These are phyloP conservation scores for Esox niger DNA, from an alignment of 2,113 vertebrate genomes.

Conservation along the genomic window DNA sequence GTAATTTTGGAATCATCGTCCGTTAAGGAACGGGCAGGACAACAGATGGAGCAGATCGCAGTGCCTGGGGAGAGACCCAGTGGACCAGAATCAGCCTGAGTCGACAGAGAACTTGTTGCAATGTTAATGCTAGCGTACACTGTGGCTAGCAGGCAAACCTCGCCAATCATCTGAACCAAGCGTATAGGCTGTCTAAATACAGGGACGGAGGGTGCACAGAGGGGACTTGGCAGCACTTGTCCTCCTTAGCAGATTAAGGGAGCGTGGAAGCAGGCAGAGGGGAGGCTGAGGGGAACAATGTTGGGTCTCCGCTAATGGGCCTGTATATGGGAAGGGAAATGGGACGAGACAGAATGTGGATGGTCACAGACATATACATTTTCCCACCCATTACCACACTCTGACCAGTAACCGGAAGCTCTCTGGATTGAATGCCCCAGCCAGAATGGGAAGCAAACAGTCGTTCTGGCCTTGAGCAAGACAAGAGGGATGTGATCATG, in stretches of 20 bases:
- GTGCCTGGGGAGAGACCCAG: conserved; percentile 40
- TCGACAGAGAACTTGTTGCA: conserved; percentile 12
- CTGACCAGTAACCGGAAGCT: no score
- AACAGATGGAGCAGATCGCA: conserved; percentile 57
- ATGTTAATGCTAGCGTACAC: conserved; percentile 36
- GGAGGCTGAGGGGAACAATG: neutral
- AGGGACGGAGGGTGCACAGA: neutral
- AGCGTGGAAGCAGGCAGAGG: neutral
- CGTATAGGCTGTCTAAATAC: conserved; percentile 29
- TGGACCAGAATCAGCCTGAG: conserved; percentile 38
- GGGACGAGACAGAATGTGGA: no score
- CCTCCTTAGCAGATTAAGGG: neutral
- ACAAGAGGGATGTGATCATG: no score
- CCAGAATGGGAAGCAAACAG: no score
- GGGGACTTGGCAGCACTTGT: neutral
- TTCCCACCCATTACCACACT: no score
- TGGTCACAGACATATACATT: no score
- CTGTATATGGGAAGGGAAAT: neutral
- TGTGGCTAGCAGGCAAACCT: conserved; percentile 9
- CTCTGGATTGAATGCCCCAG: no score
- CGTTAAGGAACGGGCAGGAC: conserved; percentile 43
- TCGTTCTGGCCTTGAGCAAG: no score
- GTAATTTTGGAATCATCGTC: conserved; percentile 42
- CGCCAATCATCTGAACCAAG: conserved; percentile 37
- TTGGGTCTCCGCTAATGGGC: neutral